Percentiles rank a stretch among this genome's conserved stretches.
These are phyloP conservation scores for Lissonota sp. DNA, from an alignment of 2,888 invertebrate genomes.

Conservation along the genomic window DNA sequence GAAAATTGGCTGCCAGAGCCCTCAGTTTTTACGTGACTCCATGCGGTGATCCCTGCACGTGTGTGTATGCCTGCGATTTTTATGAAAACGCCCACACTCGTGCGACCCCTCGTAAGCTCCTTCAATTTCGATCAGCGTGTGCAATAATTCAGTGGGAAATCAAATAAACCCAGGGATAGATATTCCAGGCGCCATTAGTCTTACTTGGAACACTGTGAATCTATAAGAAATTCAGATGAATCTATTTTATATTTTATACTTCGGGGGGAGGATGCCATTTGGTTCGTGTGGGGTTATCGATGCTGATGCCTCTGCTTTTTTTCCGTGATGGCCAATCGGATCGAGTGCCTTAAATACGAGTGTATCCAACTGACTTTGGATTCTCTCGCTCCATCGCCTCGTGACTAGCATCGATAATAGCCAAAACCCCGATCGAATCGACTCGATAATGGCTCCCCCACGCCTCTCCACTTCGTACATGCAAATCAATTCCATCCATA, in stretches of 20 bases:
- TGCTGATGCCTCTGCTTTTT: constrained; percentile 25
- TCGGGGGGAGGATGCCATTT: constrained; percentile 27
- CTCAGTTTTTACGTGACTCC: constrained; percentile 31
- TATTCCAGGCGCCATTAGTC: constrained; percentile 52
- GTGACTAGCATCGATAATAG: constrained; percentile 51
- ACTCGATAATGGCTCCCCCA: constrained; percentile 68
- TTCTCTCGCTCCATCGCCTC: constrained; percentile 36
- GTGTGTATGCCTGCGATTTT: constrained; percentile 43
- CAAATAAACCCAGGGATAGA: constrained; percentile 31
- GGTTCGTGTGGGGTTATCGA: constrained; percentile 4
- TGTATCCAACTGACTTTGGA: constrained; percentile 59
- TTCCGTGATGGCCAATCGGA: constrained; percentile 49
- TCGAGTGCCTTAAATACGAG: constrained; percentile 49
- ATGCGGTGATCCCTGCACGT: not conserved
- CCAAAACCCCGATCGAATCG: constrained; percentile 54
- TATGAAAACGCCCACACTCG: constrained; percentile 49
- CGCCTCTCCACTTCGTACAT: constrained; percentile 76
- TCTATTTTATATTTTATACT: constrained; percentile 22
- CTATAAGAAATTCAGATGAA: not conserved
- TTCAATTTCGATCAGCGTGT: constrained; percentile 43
- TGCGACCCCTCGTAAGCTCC: constrained; percentile 14
- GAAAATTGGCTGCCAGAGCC: constrained; percentile 30
- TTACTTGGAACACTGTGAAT: constrained; percentile 47
- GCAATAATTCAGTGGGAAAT: constrained; percentile 54
- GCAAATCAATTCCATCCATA: constrained; percentile 81